A percentile compares a stretch with the other conserved stretches of the same genome.
These are phyloP conservation scores for Lacanobia oleracea DNA, from an alignment of 2,888 invertebrate species.

Conservation along the genomic window DNA sequence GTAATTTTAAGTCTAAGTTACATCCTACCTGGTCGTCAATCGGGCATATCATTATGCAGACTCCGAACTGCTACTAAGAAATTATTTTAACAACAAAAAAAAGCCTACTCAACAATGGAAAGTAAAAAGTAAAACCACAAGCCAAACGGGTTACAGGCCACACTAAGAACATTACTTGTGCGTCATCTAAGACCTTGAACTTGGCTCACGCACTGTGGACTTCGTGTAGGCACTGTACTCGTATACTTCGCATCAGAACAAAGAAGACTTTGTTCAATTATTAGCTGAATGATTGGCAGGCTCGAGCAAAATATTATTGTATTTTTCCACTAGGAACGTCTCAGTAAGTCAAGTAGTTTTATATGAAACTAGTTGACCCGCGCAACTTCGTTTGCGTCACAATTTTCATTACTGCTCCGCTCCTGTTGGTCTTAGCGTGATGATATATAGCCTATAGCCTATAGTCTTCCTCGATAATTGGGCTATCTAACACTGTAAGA, in stretches of 20 bases:
- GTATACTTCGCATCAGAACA: conserved; percentile 2
- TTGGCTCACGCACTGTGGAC: conserved; percentile 5
- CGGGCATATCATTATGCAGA: background rate
- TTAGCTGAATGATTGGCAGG: background rate
- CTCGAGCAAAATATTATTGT: background rate
- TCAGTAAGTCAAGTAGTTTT: background rate
- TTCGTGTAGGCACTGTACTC: background rate
- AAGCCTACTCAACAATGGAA: background rate
- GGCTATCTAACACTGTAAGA: too few species aligned
- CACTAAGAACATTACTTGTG: background rate
- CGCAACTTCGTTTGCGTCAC: too few species aligned
- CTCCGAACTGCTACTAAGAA: background rate
- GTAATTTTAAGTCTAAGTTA: too few species aligned
- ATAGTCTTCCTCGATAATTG: too few species aligned
- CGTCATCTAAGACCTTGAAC: conserved; percentile 36
- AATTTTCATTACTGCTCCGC: too few species aligned
- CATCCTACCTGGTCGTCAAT: too few species aligned
- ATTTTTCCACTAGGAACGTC: background rate
- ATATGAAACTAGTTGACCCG: too few species aligned
- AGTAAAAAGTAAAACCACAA: conserved; percentile 2
- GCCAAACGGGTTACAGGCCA: background rate
- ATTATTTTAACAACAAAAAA: background rate
- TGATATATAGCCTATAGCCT: too few species aligned
- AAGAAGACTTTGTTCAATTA: background rate
- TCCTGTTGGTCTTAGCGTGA: too few species aligned